Evolutionary conservation across 1,140 invertebrate species (phyloP).

Genomic region (Sycophaga agraensis): DNA sequence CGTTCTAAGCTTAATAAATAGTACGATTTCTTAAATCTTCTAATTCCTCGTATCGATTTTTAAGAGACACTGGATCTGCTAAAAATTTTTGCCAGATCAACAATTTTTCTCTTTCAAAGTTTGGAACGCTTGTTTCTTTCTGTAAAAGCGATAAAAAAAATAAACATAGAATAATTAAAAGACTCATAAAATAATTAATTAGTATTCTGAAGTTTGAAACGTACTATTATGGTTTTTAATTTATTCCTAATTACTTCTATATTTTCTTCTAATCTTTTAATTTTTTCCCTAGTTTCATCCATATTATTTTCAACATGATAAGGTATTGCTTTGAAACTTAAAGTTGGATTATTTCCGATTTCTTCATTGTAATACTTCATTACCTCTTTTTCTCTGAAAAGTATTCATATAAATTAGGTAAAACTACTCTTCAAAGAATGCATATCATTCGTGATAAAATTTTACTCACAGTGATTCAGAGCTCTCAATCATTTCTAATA

Average conservation of each 20-base stretch:
- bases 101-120: conserved; percentile 41
- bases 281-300: conserved; percentile 29
- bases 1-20: background rate
- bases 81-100: conserved; percentile 44
- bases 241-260: conserved; percentile 38
- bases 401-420: background rate
- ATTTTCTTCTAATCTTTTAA: conserved; percentile 33
- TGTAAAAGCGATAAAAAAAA: conserved; percentile 26
- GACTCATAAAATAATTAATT: conserved; percentile 2
- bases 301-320: conserved; percentile 31
- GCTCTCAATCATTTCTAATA: conserved; percentile 27
- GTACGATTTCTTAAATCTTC: conserved; percentile 12
- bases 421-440: background rate
- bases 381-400: conserved; percentile 32
- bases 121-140: conserved; percentile 37
- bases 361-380: conserved; percentile 31
- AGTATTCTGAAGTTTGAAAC: conserved; percentile 10
- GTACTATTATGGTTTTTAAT: conserved; percentile 45
- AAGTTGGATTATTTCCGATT: conserved; percentile 38
- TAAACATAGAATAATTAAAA: background rate
- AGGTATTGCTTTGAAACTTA: conserved; percentile 36
- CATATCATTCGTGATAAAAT: background rate
- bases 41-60: conserved; percentile 40
- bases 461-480: conserved; percentile 34
- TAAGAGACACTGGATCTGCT: conserved; percentile 42